Base-by-base conservation (phyloP, 2,888 invertebrate genomes). In the Mamestra brassicae region DNA sequence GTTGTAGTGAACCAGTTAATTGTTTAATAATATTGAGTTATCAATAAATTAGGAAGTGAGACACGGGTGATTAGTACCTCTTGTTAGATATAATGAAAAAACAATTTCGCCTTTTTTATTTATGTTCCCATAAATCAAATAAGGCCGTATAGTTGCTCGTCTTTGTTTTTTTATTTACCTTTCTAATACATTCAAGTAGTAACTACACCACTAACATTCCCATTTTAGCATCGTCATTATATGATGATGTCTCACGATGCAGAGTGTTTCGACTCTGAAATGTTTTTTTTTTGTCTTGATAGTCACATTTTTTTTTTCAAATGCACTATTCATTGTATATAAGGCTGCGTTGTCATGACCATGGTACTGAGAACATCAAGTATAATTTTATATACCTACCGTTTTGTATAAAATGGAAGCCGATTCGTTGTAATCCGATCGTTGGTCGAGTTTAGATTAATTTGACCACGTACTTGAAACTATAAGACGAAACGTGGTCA, bases 41-140 rank as follows among this genome's bases (percentile, higher is more conserved):
- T 36, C 5, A 67, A 38, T 50, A 55, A 55, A 63, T 72, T 66
- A 50, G 15, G 52, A 70, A 66, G 34, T 58, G 54, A 64, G 67
- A 71, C 66, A 71, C 70, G 52, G 80, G 60, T 50, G 38, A 4
- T 65, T n/a, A 52, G 7, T 52, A 45, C 4, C 0, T 52, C 17
- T 63, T 60, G 13, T 68, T 55, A 34, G 38, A 17, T 38, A 42
- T 57, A 47, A 58, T 1, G 8, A 34, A 38, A 47, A 64, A 61
- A 42, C 60, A 57, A 34, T 52, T 65, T 38, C 52, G 81, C 80
- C 88, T 89, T 89, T 83, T 89, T 88, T 76, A 82, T 88, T 89
- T 89, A 89, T 89, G 87, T 74, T 61, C n/a, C 58, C 78, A 89
- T 89, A 89, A 89, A 89, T 85, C 38, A 79, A 87, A 78, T 77